Conservation (phyloP, 2,113 vertebrate genomes). For the Chamaetylas fuelleborni region DNA sequence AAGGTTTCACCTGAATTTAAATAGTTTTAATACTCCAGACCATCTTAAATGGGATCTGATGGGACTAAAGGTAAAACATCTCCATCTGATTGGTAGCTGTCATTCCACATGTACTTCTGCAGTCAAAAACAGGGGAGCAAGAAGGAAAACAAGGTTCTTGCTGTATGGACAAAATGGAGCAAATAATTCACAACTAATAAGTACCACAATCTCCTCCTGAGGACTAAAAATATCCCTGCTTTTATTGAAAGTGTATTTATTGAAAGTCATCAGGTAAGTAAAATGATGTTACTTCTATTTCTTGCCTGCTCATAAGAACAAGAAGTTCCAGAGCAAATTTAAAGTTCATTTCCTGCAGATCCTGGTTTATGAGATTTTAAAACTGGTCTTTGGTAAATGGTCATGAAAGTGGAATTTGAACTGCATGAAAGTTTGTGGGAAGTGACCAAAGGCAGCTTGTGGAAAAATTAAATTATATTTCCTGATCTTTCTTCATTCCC, state of each 20-base stretch:
- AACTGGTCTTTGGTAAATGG: neutral
- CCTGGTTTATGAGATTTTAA: neutral
- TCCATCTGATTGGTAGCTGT: neutral
- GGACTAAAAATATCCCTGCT: neutral
- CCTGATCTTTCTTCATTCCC: neutral
- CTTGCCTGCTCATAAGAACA: neutral
- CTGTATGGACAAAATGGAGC: neutral
- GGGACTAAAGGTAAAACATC: neutral
- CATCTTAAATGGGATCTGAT: neutral
- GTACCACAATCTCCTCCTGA: neutral
- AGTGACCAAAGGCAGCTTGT: neutral
- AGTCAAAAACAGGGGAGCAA: neutral
- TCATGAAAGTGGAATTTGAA: neutral
- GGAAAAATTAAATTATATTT: neutral
- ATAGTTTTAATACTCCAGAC: neutral
- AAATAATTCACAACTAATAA: neutral
- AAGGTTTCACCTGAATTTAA: neutral
- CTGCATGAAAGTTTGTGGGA: neutral
- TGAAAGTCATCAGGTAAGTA: neutral
- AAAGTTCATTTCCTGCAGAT: slow-evolving; percentile 26
- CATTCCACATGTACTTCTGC: fast-evolving
- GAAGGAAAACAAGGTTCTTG: neutral
- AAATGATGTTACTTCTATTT: neutral
- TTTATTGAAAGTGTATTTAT: neutral
- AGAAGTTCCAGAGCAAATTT: slow-evolving; percentile 10